Evolutionary conservation across 2,797 vertebrate genomes (phyloP).

Genomic region (Coregonus ussuriensis): DNA sequence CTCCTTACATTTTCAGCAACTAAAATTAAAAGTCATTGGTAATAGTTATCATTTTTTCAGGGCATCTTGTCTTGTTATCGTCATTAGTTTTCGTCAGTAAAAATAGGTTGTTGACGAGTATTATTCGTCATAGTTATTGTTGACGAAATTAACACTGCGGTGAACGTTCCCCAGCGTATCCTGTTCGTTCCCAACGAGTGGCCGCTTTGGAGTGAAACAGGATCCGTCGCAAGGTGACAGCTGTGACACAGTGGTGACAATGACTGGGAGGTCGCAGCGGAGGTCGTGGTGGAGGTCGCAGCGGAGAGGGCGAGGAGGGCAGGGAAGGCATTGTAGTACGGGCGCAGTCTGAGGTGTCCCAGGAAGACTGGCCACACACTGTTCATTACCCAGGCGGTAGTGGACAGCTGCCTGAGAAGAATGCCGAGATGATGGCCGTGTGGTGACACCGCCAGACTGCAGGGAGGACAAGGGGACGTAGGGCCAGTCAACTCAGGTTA

Average conservation of each 20-base stretch:
- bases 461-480: background rate
- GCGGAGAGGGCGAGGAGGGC: constrained; percentile 28
- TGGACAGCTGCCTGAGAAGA: constrained; percentile 32
- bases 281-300: constrained; percentile 46
- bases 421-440: background rate
- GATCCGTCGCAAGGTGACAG: constrained; percentile 69
- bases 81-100: no score
- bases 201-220: constrained; percentile 67
- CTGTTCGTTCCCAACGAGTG: constrained; percentile 74
- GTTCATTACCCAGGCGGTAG: constrained; percentile 43
- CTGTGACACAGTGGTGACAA: constrained; percentile 54
- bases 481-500: constrained; percentile 7
- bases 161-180: constrained; percentile 42
- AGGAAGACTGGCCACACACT: constrained; percentile 48
- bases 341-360: constrained; percentile 41
- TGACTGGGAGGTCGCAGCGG: constrained; percentile 48
- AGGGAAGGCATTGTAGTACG: constrained; percentile 55
- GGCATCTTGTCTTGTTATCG: no score
- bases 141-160: no score
- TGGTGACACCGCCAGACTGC: constrained; percentile 29
- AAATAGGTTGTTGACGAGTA: no score
- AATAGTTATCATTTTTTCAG: no score
- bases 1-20: no score
- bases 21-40: no score
- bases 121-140: no score